Evolutionary conservation across 2,797 vertebrate genomes (phyloP), one percentile per base, ranked within the genome.

Genomic region (Peromyscus attwateri): DNA sequence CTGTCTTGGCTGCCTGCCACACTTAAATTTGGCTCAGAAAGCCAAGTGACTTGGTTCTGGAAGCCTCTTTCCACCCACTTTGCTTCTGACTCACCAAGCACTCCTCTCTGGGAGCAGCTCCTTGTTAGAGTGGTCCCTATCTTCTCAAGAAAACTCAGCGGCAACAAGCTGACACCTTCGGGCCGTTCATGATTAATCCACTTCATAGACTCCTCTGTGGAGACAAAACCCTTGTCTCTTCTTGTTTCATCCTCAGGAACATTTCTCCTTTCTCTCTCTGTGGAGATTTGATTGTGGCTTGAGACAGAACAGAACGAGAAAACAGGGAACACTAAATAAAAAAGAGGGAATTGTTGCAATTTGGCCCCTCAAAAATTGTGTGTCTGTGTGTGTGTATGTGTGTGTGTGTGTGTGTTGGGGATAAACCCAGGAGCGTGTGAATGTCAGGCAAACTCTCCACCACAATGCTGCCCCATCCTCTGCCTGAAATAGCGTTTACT

Each of bases 171-270:
- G 94, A 90, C 81, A 92, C 83, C 95, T 85, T 70, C 62, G 27
- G 79, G 81, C 29, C 81, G 55, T 88, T 89, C 64, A 29, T 95
- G 83, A 96, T 90, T 92, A 89, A 90, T 85, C 76, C 76, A 62
- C 83, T 71, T 92, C 66, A 31, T 34, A 93, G 68, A 21, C 29
- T 92, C 40, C 57, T 84, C 91, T 52, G 83, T n/a, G 66, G 88
- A 95, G 66, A n/a, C 49, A 87, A 11, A 68, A 57, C 81, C 92
- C 83, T 93, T 60, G 19, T 91, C 75, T 71, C 57, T 29, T 46
- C 60, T 76, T 85, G 27, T 62, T 92, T 91, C 83, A 64, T 89
- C 95, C 87, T 89, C 70, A 46, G 46, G 52, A 87, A 34, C 79
- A 43, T 92, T 95, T 88, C 77, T 62, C 81, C n/a, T 84, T 88